These are phyloP conservation scores for Anthophora plumipes DNA, from an alignment of 2,888 invertebrate species.

Conservation along the genomic window DNA sequence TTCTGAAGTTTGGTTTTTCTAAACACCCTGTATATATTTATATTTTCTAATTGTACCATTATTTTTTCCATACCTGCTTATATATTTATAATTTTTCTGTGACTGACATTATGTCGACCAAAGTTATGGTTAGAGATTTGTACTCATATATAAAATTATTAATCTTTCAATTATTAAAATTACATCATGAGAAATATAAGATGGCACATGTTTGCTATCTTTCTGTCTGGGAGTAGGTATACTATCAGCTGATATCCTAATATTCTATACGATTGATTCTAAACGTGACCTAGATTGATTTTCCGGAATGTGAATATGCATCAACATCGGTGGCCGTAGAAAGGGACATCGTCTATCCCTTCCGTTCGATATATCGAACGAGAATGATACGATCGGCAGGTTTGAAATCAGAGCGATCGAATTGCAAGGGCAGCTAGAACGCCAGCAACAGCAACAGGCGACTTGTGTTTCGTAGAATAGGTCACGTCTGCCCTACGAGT, in stretches of 20 bases:
- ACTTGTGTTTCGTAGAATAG: constrained; percentile 57
- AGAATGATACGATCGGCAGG: background rate
- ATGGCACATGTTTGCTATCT: too few species aligned
- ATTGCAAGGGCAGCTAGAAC: background rate
- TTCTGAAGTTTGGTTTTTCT: too few species aligned
- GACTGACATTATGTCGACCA: too few species aligned
- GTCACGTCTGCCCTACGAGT: constrained; percentile 20
- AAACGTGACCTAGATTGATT: constrained; percentile 45
- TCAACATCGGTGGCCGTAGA: background rate
- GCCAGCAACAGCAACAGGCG: constrained; percentile 70
- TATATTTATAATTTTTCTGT: too few species aligned
- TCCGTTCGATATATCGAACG: constrained; percentile 6
- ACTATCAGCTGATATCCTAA: constrained; percentile 13
- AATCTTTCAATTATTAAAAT: too few species aligned
- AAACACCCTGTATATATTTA: too few species aligned
- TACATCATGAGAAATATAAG: too few species aligned
- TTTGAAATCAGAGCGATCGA: background rate
- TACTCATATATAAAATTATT: too few species aligned
- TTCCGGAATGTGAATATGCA: background rate
- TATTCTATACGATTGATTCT: constrained; percentile 21
- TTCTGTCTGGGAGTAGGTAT: too few species aligned
- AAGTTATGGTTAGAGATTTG: too few species aligned
- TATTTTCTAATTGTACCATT: too few species aligned
- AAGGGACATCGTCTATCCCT: constrained; percentile 6
- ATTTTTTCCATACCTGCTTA: too few species aligned